phyloP scores from a whole-genome alignment of 2,113 vertebrate genomes.

The Sciurus niger region DNA sequence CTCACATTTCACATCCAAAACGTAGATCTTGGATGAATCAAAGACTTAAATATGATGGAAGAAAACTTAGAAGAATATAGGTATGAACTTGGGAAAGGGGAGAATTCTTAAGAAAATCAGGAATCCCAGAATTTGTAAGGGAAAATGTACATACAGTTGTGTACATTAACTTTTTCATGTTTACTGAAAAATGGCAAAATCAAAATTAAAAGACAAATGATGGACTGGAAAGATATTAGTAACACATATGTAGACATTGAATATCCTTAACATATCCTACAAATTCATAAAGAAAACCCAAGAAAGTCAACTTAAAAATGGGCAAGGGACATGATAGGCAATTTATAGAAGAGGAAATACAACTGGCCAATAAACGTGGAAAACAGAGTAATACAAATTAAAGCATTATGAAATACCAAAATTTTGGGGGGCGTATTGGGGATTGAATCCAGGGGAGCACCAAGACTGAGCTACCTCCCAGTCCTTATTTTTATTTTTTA shows the following conservation, averaged over 20 bases:
- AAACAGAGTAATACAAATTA: neutral
- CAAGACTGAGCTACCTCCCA: too few species aligned
- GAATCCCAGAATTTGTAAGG: neutral
- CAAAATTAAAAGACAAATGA: slow-evolving; percentile 12
- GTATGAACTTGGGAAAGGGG: neutral
- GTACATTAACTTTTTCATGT: neutral
- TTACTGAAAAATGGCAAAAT: neutral
- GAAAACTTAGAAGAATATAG: neutral
- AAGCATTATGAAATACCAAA: neutral
- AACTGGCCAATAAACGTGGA: neutral
- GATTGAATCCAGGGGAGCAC: too few species aligned
- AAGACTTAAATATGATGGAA: slow-evolving; percentile 17
- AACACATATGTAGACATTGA: slow-evolving; percentile 1
- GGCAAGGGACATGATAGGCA: neutral
- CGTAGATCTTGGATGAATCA: neutral
- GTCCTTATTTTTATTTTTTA: too few species aligned
- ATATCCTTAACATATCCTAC: neutral
- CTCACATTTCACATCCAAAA: neutral
- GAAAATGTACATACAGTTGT: neutral
- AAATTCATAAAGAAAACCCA: neutral
- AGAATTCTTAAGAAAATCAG: slow-evolving; percentile 30
- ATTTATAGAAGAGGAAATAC: slow-evolving; percentile 19
- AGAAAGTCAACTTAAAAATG: neutral
- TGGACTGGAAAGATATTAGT: neutral
- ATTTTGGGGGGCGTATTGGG: neutral